Evolutionary conservation across 2,888 invertebrate genomes (phyloP).

Genomic region (Lymantria monacha): DNA sequence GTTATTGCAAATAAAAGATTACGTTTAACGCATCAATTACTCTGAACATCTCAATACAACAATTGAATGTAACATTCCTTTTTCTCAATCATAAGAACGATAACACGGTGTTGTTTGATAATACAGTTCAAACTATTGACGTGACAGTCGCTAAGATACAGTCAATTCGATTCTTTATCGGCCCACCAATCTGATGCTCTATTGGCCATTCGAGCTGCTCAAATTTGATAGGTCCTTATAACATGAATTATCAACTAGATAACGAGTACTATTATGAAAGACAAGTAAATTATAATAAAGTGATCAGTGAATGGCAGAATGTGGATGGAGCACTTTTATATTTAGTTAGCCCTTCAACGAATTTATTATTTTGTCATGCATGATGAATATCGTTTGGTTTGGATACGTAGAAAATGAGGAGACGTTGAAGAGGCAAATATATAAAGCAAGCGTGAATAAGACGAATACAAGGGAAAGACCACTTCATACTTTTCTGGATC

Average conservation of each 20-base stretch:
- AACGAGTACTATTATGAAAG: constrained; percentile 21
- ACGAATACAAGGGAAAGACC: no score
- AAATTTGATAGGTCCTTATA: constrained; percentile 40
- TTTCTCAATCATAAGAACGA: constrained; percentile 25
- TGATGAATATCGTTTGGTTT: no score
- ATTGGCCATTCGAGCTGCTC: constrained; percentile 39
- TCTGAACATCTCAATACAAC: constrained; percentile 3
- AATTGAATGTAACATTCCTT: constrained; percentile 10
- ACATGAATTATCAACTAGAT: constrained; percentile 29
- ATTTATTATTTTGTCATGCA: no score
- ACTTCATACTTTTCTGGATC: no score
- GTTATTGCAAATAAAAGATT: background rate
- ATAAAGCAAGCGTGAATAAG: no score
- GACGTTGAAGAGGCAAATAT: no score
- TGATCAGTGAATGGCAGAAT: constrained; percentile 35
- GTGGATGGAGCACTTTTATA: constrained; percentile 24
- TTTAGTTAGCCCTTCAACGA: no score
- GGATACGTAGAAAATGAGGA: no score
- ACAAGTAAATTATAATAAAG: background rate
- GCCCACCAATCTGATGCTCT: constrained; percentile 42
- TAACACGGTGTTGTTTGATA: constrained; percentile 37
- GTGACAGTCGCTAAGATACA: constrained; percentile 52
- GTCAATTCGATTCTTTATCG: constrained; percentile 48
- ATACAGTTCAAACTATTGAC: constrained; percentile 31
- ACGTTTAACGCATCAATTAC: constrained; percentile 4